Evolutionary conservation across 1,140 invertebrate genomes (phyloP), one percentile per base, ranked within the genome.

Genomic region (Bombus sibiricus): DNA sequence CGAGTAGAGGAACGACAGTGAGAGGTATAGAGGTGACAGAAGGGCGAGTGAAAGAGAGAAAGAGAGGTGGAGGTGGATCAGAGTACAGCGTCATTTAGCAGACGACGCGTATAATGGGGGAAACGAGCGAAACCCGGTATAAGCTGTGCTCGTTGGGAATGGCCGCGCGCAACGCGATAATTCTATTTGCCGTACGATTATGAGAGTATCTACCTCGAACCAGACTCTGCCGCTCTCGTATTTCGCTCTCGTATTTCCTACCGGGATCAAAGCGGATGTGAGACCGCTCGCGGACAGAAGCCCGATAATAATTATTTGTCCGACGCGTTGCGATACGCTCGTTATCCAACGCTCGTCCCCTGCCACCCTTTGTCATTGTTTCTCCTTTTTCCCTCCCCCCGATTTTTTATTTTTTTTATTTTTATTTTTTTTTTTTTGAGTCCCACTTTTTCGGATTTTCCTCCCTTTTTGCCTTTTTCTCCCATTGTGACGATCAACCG

Each of bases 131-230:
- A 90, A 90, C 89, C 83, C 86, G 86, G 86, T 88, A 90, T 88
- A 90, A 90, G 83, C 88, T 80, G 75, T 81, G 87, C 78, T 88
- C 83, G 82, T 74, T 75, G 88, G 85, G 80, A 84, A 89, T 83
- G 79, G 85, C 78, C 86, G 85, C 86, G 87, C 82, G 83, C 85
- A 91, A 90, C 89, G 86, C 91, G 91, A 92, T 92, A 93, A 92
- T 93, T 93, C 92, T 91, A 92, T 93, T 92, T 92, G 88, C 86
- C 86, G 85, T 87, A 87, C 92, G 92, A 93, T 93, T 93, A 92
- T 90, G 92, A 92, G 89, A 91, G 89, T 91, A 91, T 91, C 86
- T 90, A 88, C 81, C 89, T 85, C 88, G 87, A 80, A 86, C 86
- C 86, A 91, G 85, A 89, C 83, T 82, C 84, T 47, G 75, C 72